Percentiles rank a stretch among this genome's conserved stretches.
These are phyloP conservation scores for Cheirogaleus major DNA, from an alignment of 2,797 vertebrate species.

Conservation along the genomic window DNA sequence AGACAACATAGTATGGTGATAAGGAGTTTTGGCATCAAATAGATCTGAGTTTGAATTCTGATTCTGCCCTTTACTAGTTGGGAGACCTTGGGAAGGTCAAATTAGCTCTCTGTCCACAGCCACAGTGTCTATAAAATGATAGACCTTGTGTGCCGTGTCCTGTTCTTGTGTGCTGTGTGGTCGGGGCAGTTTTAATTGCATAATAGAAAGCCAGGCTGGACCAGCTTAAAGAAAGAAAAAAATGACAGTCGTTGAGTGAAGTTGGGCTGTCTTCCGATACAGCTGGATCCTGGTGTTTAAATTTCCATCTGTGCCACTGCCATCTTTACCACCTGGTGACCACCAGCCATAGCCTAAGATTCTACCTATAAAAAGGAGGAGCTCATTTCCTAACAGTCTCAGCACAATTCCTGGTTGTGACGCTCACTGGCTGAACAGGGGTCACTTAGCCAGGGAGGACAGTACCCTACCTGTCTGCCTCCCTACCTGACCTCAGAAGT, in stretches of 20 bases:
- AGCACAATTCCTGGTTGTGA: too few species aligned
- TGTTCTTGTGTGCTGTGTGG: fast-evolving
- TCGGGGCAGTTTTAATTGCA: background rate
- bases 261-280: background rate
- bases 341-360: background rate
- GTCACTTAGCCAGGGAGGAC: background rate
- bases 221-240: background rate
- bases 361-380: background rate
- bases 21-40: background rate
- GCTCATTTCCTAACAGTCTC: background rate
- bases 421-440: background rate
- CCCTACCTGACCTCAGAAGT: background rate
- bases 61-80: background rate
- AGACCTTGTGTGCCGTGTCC: fast-evolving
- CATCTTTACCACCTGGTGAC: too few species aligned
- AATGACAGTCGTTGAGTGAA: background rate
- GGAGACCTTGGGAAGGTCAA: background rate
- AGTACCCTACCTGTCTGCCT: fast-evolving
- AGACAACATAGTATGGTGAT: background rate
- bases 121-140: background rate
- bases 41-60: background rate
- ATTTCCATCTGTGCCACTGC: background rate
- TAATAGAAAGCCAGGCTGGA: background rate
- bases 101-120: background rate
- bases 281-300: background rate